Percentiles rank a stretch among this genome's conserved stretches.
Evolutionary conservation across 2,888 invertebrate genomes (phyloP).

Genomic region (Ditula angustiorana): DNA sequence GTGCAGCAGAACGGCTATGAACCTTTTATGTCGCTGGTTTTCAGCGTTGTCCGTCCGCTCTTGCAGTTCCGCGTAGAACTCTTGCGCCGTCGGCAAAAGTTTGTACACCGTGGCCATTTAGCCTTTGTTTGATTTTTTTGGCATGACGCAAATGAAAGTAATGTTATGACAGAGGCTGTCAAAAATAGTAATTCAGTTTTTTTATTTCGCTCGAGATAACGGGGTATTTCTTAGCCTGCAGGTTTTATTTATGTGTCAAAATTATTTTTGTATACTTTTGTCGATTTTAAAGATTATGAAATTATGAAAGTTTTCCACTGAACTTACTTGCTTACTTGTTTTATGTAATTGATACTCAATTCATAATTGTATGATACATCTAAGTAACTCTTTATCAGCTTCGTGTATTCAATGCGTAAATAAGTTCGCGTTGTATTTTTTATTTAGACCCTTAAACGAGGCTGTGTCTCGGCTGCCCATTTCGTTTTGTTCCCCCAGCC

Average conservation of each 20-base stretch:
- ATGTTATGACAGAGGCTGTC: conserved; percentile 4
- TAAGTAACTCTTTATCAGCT: conserved; percentile 48
- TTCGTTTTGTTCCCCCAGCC: conserved; percentile 66
- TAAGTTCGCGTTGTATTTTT: conserved; percentile 61
- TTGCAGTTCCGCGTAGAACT: conserved; percentile 67
- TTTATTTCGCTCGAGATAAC: neutral
- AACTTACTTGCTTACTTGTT: too few relatives aligned
- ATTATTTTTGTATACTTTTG: conserved; percentile 6
- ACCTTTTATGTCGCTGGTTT: conserved; percentile 56
- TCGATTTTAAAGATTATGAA: too few relatives aligned
- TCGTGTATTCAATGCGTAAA: conserved; percentile 49
- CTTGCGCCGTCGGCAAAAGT: conserved; percentile 56
- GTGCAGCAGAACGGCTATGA: conserved; percentile 64
- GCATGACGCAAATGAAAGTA: conserved; percentile 6
- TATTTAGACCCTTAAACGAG: conserved; percentile 66
- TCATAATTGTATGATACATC: too few relatives aligned
- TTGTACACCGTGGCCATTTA: conserved; percentile 63
- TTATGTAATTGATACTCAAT: too few relatives aligned
- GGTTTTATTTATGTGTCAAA: neutral
- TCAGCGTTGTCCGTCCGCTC: conserved; percentile 62
- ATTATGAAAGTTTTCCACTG: too few relatives aligned
- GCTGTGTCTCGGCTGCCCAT: conserved; percentile 69
- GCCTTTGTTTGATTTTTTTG: neutral
- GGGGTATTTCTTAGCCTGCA: neutral
- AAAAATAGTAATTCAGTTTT: neutral